Base-by-base conservation (phyloP, 2,888 invertebrate species). In the Epicampocera succincta region DNA sequence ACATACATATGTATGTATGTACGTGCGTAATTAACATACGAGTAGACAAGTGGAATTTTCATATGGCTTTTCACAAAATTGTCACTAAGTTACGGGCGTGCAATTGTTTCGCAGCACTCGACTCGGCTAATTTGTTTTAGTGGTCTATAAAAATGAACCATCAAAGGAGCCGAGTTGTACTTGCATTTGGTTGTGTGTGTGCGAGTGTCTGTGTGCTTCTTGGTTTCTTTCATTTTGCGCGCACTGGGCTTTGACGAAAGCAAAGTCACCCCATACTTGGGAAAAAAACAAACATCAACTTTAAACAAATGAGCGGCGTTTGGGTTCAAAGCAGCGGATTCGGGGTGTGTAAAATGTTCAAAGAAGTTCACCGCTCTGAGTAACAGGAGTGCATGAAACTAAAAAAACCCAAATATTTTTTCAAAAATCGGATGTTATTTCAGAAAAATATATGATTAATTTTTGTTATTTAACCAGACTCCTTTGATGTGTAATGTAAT, bases 301-400 rank as follows among this genome's bases (percentile, higher is more conserved):
- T 12, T 9, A 42, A 25, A 66, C 13, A 8, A 12, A n/a, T 33
- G n/a, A 48, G 58, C 60, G 71, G 50, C 50, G 33, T 33, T 68
- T 74, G 15, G 13, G 38, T 56, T 74, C 56, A 74, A 56, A 65
- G 63, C 52, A n/a, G 15, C 19, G 12, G 21, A 17, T 21, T 66
- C 29, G 38, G 9, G 1, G 17, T 80, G 79, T 74, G 74, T 61
- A 60, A 33, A 65, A 25, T 65, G 69, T 80, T 80, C 80, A 80
- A 80, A 80, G 80, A 71, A 46, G 38, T 75, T 25, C 52, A 48
- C 80, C 80, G 80, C 75, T 75, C 19, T 56, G 25, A 33, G 38
- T 68, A 68, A 44, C 69, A 68, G 61, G 75, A 58, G 66, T 15
- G n/a, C 68, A 75, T 50, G 13, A 50, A 25, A 25, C 13, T n/a